phyloP scores from a whole-genome alignment of 2,797 vertebrate genomes.

The Spondyliosoma cantharus region DNA sequence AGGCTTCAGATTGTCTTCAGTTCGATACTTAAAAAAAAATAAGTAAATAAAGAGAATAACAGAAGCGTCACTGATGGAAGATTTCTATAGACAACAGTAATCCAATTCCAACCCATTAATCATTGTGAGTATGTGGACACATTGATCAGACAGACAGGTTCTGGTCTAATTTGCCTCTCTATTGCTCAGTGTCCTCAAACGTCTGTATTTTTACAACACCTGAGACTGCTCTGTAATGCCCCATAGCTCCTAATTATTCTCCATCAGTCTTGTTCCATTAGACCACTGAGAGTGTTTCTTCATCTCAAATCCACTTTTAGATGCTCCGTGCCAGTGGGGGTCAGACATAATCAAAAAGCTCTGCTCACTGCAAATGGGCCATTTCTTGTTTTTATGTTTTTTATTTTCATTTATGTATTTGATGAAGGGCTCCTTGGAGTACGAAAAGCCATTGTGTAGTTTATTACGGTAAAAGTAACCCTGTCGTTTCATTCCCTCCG shows the following conservation, averaged over 20 bases:
- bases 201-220: constrained; percentile 62
- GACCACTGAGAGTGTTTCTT: constrained; percentile 53
- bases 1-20: no score
- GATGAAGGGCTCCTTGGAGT: constrained; percentile 16
- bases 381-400: constrained; percentile 28
- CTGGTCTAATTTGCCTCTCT: constrained; percentile 65
- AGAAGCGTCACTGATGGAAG: constrained; percentile 6
- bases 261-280: constrained; percentile 67
- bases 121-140: constrained; percentile 45
- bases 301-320: constrained; percentile 56
- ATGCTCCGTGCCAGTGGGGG: constrained; percentile 48
- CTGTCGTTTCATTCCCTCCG: neutral
- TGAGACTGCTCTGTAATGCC: constrained; percentile 62
- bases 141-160: constrained; percentile 54
- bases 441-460: constrained; percentile 27
- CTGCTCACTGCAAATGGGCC: constrained; percentile 44
- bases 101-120: constrained; percentile 68
- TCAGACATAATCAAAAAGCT: constrained; percentile 59
- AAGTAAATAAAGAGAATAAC: constrained; percentile 14
- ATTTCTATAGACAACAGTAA: constrained; percentile 49
- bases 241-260: constrained; percentile 73
- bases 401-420: constrained; percentile 41
- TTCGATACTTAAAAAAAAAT: no score
- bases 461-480: constrained; percentile 29
- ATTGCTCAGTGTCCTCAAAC: constrained; percentile 64